Evolutionary conservation across 2,888 invertebrate species (phyloP).

Genomic region (Pemphredon lugubris): DNA sequence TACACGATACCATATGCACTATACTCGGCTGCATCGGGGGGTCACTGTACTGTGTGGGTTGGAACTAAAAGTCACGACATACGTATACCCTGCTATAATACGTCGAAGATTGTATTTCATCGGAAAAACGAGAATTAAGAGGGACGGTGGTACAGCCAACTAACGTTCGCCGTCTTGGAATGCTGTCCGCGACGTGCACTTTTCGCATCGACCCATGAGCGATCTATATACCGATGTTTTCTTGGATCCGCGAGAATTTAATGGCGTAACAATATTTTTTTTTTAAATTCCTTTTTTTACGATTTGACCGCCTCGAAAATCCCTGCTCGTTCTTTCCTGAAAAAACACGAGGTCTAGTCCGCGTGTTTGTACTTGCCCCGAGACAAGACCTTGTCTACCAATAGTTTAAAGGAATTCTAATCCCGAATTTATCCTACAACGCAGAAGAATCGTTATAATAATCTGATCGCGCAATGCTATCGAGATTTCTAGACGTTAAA

Average conservation of each 20-base stretch:
- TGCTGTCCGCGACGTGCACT: slow-evolving; percentile 33
- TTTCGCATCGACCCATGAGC: slow-evolving; percentile 22
- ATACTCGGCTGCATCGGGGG: slow-evolving; percentile 66
- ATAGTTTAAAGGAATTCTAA: too few relatives aligned
- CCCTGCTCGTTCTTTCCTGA: too few relatives aligned
- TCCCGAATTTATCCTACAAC: too few relatives aligned
- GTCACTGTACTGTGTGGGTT: slow-evolving; percentile 72
- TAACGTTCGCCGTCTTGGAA: slow-evolving; percentile 44
- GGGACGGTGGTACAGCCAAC: slow-evolving; percentile 31
- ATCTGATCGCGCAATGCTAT: too few relatives aligned
- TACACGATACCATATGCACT: slow-evolving; percentile 54
- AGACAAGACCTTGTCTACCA: too few relatives aligned
- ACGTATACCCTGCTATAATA: slow-evolving; percentile 50
- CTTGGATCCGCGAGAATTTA: background rate
- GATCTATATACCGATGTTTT: background rate
- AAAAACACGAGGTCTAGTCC: too few relatives aligned
- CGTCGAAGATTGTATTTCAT: slow-evolving; percentile 58
- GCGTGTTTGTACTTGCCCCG: too few relatives aligned
- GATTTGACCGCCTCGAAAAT: too few relatives aligned
- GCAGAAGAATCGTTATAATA: too few relatives aligned
- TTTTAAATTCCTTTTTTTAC: too few relatives aligned
- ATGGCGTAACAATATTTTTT: too few relatives aligned
- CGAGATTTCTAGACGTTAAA: too few relatives aligned
- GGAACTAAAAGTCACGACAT: slow-evolving; percentile 64
- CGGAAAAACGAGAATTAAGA: slow-evolving; percentile 56